These are phyloP conservation scores for Drosophila baimaii DNA, from an alignment of 1,140 invertebrate genomes.

Conservation along the genomic window DNA sequence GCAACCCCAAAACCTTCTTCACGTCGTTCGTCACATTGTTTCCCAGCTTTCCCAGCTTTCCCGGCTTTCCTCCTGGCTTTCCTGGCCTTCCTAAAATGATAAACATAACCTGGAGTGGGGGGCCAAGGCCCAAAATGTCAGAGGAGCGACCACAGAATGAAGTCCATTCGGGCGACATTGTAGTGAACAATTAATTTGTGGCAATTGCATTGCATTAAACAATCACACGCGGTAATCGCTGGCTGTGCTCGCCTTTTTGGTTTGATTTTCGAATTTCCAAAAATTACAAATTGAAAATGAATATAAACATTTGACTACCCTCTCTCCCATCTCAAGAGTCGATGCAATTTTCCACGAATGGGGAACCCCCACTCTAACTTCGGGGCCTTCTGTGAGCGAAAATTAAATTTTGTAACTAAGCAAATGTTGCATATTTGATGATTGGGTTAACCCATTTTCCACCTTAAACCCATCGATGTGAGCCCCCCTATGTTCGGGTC, in stretches of 20 bases:
- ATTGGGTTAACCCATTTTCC: slow-evolving; percentile 53
- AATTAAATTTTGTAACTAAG: slow-evolving; percentile 78
- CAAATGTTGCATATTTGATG: slow-evolving; percentile 82
- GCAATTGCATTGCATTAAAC: slow-evolving; percentile 37
- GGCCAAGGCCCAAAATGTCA: background rate
- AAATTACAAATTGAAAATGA: slow-evolving; percentile 22
- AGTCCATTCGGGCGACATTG: background rate
- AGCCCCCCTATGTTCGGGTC: slow-evolving; percentile 28
- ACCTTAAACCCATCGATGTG: slow-evolving; percentile 45
- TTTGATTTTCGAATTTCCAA: background rate
- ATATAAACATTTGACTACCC: background rate
- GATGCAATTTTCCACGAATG: slow-evolving; percentile 19
- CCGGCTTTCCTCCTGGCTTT: too few relatives aligned
- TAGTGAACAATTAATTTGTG: slow-evolving; percentile 52
- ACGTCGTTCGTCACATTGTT: background rate
- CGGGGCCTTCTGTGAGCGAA: slow-evolving; percentile 31
- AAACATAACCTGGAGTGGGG: slow-evolving; percentile 10
- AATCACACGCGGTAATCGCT: slow-evolving; percentile 30
- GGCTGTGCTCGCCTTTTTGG: slow-evolving; percentile 3
- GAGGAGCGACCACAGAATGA: slow-evolving; percentile 4
- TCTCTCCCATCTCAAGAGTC: background rate
- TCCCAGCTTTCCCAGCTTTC: background rate
- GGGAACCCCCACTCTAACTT: background rate
- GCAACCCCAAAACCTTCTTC: too few relatives aligned
- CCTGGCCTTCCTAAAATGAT: slow-evolving; percentile 13